Conservation (phyloP, 2,888 invertebrate species). For the Caenorhabditis sp. region DNA sequence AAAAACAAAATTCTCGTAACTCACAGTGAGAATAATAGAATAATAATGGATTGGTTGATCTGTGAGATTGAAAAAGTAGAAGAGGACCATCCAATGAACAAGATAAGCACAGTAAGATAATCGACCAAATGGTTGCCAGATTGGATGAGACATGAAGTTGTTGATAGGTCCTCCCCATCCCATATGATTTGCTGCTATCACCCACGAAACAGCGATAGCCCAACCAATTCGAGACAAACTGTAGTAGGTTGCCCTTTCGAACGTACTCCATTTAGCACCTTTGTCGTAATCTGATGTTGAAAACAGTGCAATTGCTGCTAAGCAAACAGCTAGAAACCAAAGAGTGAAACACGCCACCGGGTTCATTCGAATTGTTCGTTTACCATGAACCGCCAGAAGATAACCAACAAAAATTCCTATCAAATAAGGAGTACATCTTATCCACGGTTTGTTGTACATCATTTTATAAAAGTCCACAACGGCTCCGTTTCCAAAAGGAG, state of each 20-base stretch:
- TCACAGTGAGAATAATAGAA: conserved; percentile 26
- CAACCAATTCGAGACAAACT: conserved; percentile 69
- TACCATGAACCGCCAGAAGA: conserved; percentile 60
- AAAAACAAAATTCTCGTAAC: no score
- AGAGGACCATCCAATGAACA: conserved; percentile 42
- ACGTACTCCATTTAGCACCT: conserved; percentile 21
- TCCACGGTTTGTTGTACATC: conserved; percentile 71
- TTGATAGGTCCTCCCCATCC: conserved; percentile 71
- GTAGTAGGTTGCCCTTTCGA: conserved; percentile 42
- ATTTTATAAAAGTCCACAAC: conserved; percentile 31
- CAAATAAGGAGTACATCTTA: conserved; percentile 71
- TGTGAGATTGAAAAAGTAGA: conserved; percentile 22
- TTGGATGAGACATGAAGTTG: conserved; percentile 80
- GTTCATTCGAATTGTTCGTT: conserved; percentile 25
- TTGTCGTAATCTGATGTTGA: conserved; percentile 40
- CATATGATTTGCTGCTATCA: conserved; percentile 72
- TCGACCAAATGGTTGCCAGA: conserved; percentile 85
- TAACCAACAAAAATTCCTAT: conserved; percentile 71
- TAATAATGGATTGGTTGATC: conserved; percentile 19
- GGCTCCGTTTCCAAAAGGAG: background rate
- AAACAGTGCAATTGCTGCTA: conserved; percentile 38
- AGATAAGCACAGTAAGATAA: conserved; percentile 92
- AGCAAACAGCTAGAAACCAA: conserved; percentile 22
- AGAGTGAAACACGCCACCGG: conserved; percentile 11
- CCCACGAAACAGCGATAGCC: conserved; percentile 72